Percentiles rank a stretch among this genome's conserved stretches.
These are phyloP conservation scores for Peromyscus attwateri DNA, from an alignment of 2,797 vertebrate species.

Conservation along the genomic window DNA sequence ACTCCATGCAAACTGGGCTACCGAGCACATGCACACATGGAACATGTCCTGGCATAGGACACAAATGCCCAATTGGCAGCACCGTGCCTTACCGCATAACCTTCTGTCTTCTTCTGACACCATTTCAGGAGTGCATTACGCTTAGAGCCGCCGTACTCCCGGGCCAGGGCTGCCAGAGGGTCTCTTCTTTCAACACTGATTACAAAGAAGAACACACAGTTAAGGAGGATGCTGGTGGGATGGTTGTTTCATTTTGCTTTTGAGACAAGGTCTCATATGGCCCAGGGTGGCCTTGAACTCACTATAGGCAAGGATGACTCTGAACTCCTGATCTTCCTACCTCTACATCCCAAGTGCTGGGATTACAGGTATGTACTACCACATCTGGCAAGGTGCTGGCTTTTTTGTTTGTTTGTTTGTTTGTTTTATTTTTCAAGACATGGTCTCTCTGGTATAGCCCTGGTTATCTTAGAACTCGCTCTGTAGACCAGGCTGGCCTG, in stretches of 20 bases:
- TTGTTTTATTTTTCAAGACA: not conserved
- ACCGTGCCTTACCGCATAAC: slow-evolving; percentile 94
- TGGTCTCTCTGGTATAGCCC: not conserved
- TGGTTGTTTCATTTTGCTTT: not conserved
- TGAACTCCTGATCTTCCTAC: not conserved
- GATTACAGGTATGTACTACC: not conserved
- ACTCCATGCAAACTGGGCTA: not conserved
- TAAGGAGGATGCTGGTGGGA: slow-evolving; percentile 9
- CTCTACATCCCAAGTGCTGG: not conserved
- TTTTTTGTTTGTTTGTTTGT: not conserved
- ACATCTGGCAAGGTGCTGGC: not conserved
- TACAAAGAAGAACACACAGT: slow-evolving; percentile 23
- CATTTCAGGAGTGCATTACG: slow-evolving; percentile 98
- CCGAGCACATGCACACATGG: not conserved
- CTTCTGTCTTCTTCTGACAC: slow-evolving; percentile 99
- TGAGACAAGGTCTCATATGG: not conserved
- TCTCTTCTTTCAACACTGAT: slow-evolving; percentile 98
- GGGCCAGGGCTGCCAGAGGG: slow-evolving; percentile 96
- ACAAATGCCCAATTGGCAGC: not conserved
- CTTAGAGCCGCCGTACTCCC: slow-evolving; percentile 98
- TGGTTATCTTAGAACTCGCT: not conserved
- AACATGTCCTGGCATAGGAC: not conserved
- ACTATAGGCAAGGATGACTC: not conserved
- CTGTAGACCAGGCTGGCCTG: not conserved
- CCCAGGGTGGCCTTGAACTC: not conserved